Evolutionary conservation across 2,888 invertebrate genomes (phyloP).

Genomic region (Notodonta dromedarius): DNA sequence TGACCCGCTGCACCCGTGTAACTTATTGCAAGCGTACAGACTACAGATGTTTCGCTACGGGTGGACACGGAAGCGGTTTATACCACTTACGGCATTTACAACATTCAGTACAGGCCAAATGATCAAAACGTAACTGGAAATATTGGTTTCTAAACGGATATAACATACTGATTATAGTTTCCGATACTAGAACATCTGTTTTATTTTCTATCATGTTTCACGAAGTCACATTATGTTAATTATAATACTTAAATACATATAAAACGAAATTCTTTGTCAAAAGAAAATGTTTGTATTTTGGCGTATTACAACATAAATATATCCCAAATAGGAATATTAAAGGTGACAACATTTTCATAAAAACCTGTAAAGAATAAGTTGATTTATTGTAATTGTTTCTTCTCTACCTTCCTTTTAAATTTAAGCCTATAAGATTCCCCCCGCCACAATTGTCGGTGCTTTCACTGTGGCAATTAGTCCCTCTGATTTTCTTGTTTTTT

Average conservation of each 20-base stretch:
- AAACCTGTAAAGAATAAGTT: not conserved
- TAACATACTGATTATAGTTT: not conserved
- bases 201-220: no score
- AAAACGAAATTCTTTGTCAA: no score
- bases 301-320: not conserved
- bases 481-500: not conserved
- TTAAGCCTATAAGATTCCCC: not conserved
- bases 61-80: not conserved
- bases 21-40: not conserved
- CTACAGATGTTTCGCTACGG: not conserved
- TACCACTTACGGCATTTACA: not conserved
- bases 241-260: no score
- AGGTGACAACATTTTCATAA: not conserved
- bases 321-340: not conserved
- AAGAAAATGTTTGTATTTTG: no score
- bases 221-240: no score
- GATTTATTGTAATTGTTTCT: constrained; percentile 8
- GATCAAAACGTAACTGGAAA: not conserved
- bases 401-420: not conserved
- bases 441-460: constrained; percentile 5
- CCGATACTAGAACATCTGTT: not conserved
- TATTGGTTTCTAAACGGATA: not conserved
- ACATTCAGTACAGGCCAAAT: not conserved
- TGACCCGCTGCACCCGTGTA: not conserved
- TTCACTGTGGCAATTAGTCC: constrained; percentile 12